Evolutionary conservation across 2,888 invertebrate genomes (phyloP).

Genomic region (Nasonovia ribisnigri): DNA sequence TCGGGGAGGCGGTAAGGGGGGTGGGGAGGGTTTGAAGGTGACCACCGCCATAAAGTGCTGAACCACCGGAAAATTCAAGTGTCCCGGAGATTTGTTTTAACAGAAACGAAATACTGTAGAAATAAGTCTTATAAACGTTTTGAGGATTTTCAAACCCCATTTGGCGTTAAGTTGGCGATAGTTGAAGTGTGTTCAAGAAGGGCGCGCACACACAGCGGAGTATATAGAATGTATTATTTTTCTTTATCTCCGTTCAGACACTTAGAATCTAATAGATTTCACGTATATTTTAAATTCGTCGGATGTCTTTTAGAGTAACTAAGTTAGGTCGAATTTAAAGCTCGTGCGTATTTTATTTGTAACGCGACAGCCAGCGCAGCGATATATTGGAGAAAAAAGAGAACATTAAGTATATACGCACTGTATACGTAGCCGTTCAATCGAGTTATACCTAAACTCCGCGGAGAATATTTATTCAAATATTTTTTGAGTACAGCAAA

Average conservation of each 20-base stretch:
- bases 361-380: not conserved
- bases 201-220: not conserved
- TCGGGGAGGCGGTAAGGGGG: too few relatives aligned
- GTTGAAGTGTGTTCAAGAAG: not conserved
- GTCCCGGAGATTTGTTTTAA: slow-evolving; percentile 1
- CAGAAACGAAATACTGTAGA: not conserved
- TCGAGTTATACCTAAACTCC: not conserved
- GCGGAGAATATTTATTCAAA: not conserved
- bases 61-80: not conserved
- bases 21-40: not conserved
- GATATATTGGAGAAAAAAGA: slow-evolving; percentile 3
- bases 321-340: slow-evolving; percentile 28
- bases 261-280: slow-evolving; percentile 28
- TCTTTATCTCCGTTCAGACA: not conserved
- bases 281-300: slow-evolving; percentile 17
- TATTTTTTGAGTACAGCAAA: not conserved
- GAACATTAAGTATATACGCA: not conserved
- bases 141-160: slow-evolving; percentile 1
- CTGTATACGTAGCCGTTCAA: not conserved
- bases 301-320: not conserved
- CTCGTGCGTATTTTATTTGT: not conserved
- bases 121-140: slow-evolving; percentile 33
- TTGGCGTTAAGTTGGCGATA: not conserved
- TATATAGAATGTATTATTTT: not conserved
- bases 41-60: not conserved